Conservation (phyloP, 2,113 vertebrate genomes). For the Coregonus clupeaformis region DNA sequence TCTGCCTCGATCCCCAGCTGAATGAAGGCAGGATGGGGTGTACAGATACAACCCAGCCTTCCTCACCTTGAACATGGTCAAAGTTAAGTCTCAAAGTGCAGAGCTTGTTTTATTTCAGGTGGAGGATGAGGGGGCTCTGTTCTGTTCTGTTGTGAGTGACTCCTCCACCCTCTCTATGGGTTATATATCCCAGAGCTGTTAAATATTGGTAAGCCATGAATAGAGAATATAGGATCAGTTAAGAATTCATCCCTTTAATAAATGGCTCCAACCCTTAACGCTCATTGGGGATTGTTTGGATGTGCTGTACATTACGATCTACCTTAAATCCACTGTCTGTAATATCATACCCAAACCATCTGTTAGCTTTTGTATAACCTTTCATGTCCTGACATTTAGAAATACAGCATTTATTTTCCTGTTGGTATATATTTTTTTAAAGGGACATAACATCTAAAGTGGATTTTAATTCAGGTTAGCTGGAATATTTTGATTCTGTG, state of each 20-base stretch:
- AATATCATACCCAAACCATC: constrained; percentile 36
- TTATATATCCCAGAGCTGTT: constrained; percentile 18
- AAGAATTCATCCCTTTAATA: constrained; percentile 34
- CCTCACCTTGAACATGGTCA: constrained; percentile 23
- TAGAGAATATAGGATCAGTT: constrained; percentile 29
- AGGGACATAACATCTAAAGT: not conserved
- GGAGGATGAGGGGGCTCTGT: not conserved
- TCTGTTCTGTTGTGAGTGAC: not conserved
- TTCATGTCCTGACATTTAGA: constrained; percentile 12
- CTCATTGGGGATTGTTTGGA: constrained; percentile 15
- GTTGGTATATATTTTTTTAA: not conserved
- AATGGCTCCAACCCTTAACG: constrained; percentile 23
- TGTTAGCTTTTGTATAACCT: constrained; percentile 35
- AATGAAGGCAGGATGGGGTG: not conserved
- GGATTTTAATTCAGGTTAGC: not conserved
- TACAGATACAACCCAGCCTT: constrained; percentile 36
- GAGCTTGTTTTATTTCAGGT: constrained; percentile 16
- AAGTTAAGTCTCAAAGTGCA: constrained; percentile 35
- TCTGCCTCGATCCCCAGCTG: not conserved
- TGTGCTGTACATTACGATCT: not conserved
- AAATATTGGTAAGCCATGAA: constrained; percentile 26
- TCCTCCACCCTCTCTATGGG: not conserved
- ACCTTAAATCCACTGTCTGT: constrained; percentile 30
- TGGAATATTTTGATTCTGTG: not conserved
- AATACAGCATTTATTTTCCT: not conserved